Conservation (phyloP, 2,797 vertebrate species). For the Neosilurus hyrtlii region DNA sequence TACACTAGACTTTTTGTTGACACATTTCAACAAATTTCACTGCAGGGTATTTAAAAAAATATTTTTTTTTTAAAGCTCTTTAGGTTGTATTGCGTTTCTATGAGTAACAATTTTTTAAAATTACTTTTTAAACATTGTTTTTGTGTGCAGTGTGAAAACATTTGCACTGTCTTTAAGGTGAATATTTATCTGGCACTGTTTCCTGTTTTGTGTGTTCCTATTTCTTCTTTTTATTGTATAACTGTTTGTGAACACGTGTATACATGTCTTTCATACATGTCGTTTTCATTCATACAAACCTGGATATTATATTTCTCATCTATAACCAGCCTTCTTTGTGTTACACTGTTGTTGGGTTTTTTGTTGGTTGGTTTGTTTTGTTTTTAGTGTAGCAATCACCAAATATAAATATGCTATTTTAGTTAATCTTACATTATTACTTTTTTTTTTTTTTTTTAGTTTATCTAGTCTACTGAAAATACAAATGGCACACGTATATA, state of each 20-base stretch:
- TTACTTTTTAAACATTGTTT: conserved; percentile 61
- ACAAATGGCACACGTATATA: conserved; percentile 70
- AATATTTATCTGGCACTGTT: conserved; percentile 67
- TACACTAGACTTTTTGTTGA: conserved; percentile 64
- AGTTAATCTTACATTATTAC: conserved; percentile 1
- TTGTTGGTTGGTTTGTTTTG: conserved; percentile 74
- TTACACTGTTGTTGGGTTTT: conserved; percentile 41
- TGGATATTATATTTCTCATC: conserved; percentile 58
- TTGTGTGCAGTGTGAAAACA: conserved; percentile 58
- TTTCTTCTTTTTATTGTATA: conserved; percentile 43
- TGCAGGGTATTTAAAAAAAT: conserved; percentile 71
- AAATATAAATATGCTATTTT: conserved; percentile 67
- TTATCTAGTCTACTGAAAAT: conserved; percentile 63
- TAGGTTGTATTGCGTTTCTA: conserved; percentile 16
- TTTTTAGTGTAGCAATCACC: conserved; percentile 76
- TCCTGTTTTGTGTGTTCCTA: conserved; percentile 47
- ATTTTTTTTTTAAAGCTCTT: conserved; percentile 30
- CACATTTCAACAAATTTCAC: conserved; percentile 56
- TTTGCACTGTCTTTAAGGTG: conserved; percentile 76
- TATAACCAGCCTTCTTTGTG: conserved; percentile 61
- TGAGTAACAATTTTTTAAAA: conserved; percentile 34
- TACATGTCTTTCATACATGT: conserved; percentile 51
- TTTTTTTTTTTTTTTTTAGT: conserved; percentile 21
- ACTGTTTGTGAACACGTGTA: conserved; percentile 67
- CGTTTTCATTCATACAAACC: conserved; percentile 55